Base-by-base conservation (phyloP, 2,797 vertebrate genomes). In the Sylvia borin region DNA sequence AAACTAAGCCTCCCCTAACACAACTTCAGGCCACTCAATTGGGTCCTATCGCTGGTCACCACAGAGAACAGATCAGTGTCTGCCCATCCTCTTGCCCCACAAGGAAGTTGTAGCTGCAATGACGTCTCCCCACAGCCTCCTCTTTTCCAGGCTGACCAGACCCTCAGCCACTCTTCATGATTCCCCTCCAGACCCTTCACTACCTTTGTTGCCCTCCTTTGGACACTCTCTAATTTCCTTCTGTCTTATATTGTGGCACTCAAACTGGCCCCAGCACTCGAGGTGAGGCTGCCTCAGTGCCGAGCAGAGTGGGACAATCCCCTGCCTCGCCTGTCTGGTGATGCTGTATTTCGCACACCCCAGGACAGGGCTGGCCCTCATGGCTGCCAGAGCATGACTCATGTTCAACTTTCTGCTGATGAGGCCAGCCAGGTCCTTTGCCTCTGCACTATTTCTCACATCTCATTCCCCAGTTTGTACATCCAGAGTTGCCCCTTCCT, bases 291-390 rank as follows among this genome's bases (percentile, higher is more conserved):
- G 0, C 5, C 24, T 8, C n/a, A 29, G n/a, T 0, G 1, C 17
- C 38, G 27, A 36, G 26, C 15, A 51, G 38, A 67, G 7, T 0
- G 0, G 47, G 5, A 32, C 16, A 68, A 27, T 51, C 21, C 2
- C 18, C 22, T 51, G 18, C n/a, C 19, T 75, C 45, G 5, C 29
- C 16, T 0, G 0, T 3, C 16, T 61, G n/a, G 2, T 0, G 0
- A 40, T 68, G 47, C 29, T 54, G 40, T 47, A 2, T n/a, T 29
- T 17, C 24, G n/a, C 29, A 38, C 3, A 0, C 10, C 5, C 5
- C 47, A 47, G 19, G 38, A 20, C 24, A n/a, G 0, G 1, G 1
- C 0, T 45, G 24, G 6, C 24, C 10, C 10, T 61, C 11, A 55
- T 47, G 47, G 19, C 10, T 61, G 40, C 19, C 47, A 38, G 40